Conservation (phyloP, 2,797 vertebrate species). For the Melanotaenia pygmaea region DNA sequence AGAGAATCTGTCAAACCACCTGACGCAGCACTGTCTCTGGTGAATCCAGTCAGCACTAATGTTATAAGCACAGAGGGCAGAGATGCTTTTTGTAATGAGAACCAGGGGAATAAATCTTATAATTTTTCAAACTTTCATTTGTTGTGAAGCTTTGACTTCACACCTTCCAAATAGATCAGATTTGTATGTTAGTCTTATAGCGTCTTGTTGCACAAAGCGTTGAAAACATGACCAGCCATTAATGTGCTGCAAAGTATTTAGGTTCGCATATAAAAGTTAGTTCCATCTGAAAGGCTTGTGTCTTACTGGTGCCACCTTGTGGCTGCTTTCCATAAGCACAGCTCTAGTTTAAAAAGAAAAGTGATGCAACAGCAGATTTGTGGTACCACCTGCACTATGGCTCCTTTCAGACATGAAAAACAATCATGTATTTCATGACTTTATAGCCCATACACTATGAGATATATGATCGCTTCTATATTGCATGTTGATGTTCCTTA, state of each 20-base stretch:
- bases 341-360: not conserved
- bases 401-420: not conserved
- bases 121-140: conserved; percentile 26
- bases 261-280: not conserved
- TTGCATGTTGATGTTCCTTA: not conserved
- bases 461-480: not conserved
- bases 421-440: not conserved
- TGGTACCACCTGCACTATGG: not conserved
- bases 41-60: conserved; percentile 68
- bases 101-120: conserved; percentile 69
- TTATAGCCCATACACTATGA: not conserved
- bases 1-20: conserved; percentile 22
- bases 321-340: conserved; percentile 41
- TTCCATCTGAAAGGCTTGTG: not conserved
- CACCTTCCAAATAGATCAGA: not conserved
- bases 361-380: not conserved
- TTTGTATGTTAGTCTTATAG: not conserved
- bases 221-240: not conserved
- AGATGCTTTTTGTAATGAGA: conserved; percentile 57
- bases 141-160: conserved; percentile 4
- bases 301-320: conserved; percentile 54
- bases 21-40: conserved; percentile 61
- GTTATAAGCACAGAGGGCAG: conserved; percentile 4
- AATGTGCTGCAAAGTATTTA: not conserved
- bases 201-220: not conserved